Base-by-base conservation (phyloP, 2,113 vertebrate species). In the Trematocara zebra region DNA sequence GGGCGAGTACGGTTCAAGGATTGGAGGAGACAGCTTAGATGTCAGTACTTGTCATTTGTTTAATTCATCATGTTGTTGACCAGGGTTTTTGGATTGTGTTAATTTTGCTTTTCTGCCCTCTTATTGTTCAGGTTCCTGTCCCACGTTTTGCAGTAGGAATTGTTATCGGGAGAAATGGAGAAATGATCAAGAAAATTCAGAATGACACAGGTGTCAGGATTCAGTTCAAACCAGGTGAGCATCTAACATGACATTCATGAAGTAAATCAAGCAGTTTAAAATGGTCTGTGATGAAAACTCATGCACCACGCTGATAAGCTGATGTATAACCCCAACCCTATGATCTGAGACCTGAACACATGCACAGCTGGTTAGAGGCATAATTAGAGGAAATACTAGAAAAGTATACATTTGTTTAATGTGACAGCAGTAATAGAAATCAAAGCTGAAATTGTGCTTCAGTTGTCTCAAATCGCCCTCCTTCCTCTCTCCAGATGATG, bases 121-220 rank as follows among this genome's bases (percentile, higher is more conserved):
- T 85, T 61, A 54, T 4, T 6, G 0, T 84, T 79, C 12, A 99
- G 98, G 98, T 99, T 81, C 99, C 99, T 3, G 99, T 99, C 89
- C 98, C 98, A 23, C 96, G 98, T 52, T 99, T 99, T 96, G 99
- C 99, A 89, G 99, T 99, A 49, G 99, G 99, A 84, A 99, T 99
- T 90, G 98, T 99, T 64, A 99, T 99, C 61, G 98, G 98, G 84
- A 97, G 98, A 96, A 99, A 97, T 51, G 99, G 99, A 87, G 99
- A 99, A 90, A 99, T 99, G 99, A 99, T 99, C 12, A 99, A 99
- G 96, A 99, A 99, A 94, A 99, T 99, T 87, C 99, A 99, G 92
- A 99, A 98, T 33, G 99, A 99, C 95, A 98, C 99, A 33, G 98
- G 98, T 2, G 99, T 99, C 90, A 95, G 98, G 91, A 99, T 99